Evolutionary conservation across 2,888 invertebrate species (phyloP), one percentile per base, ranked within the genome.

Genomic region (Lamellibrachia columna): DNA sequence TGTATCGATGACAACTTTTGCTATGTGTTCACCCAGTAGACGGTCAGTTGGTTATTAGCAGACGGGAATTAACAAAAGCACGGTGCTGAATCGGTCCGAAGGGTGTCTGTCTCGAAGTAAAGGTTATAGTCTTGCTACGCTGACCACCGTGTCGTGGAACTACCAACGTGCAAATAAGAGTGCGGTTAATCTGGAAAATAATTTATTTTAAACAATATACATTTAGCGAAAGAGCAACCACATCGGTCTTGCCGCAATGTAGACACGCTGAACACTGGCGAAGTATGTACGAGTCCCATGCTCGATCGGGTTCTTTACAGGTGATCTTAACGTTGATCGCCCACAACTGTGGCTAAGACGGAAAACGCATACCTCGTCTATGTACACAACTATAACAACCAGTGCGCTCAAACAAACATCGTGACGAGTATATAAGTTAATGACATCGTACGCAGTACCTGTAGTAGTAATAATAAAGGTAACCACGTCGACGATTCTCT

Each of bases 131-230:
- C 55, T 15, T 22, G 75, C 75, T 75, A 75, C 15, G 15, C 15
- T 75, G 15, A 75, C 75, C 75, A 22, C 4, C 15, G 22, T 75
- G 40, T 40, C 40, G 40, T 40, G 40, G 40, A 75, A 75, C 75
- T n/a, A 75, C 15, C n/a, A 22, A 75, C 75, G 75, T 75, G 75
- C 6, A 75, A n/a, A 75, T 75, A 75, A 75, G 75, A 75, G 75
- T 15, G 75, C 75, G 75, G 75, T 75, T 75, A 75, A 75, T 75
- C 75, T 75, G 22, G 75, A 75, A 75, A 75, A 75, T 75, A 75
- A 75, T 75, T 75, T 75, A 75, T 75, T 75, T 75, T 75, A 75
- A 75, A 75, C 75, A 75, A 75, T 75, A 75, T 75, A 75, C 75
- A 75, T 22, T 75, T 75, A 75, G 75, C 75, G 75, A 75, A 75